A percentile compares a stretch with the other conserved stretches of the same genome.
These are phyloP conservation scores for Machimus atricapillus DNA, from an alignment of 2,888 invertebrate genomes.

Conservation along the genomic window DNA sequence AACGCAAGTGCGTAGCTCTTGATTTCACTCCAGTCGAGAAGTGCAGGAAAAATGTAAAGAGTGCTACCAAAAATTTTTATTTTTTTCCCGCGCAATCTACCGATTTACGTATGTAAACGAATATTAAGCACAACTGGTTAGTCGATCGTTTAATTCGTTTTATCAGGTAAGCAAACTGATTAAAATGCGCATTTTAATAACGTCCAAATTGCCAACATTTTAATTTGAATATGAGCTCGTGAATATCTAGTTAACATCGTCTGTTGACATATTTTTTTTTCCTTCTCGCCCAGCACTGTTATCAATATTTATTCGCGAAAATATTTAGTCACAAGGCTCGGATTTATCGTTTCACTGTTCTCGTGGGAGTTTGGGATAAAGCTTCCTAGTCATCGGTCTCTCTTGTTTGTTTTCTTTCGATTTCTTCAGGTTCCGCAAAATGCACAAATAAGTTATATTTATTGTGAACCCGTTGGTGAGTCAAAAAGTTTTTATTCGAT, in stretches of 20 bases:
- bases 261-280: constrained; percentile 1
- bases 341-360: neutral
- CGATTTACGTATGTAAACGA: neutral
- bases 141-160: neutral
- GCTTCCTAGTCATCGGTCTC: neutral
- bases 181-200: constrained; percentile 17
- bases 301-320: neutral
- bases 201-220: neutral
- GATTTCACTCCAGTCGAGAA: neutral
- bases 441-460: neutral
- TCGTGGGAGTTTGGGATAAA: neutral
- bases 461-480: neutral
- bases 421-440: neutral
- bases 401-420: neutral
- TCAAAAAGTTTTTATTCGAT: neutral
- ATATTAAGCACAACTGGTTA: neutral
- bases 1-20: neutral
- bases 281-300: neutral
- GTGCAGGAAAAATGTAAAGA: neutral
- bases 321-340: neutral
- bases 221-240: neutral
- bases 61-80: neutral
- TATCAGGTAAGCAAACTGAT: neutral
- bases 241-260: constrained; percentile 5
- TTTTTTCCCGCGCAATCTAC: neutral